Evolutionary conservation across 53 echinoderm and acorn worm genomes (phyloP), one percentile per base, ranked within the genome.

Genomic region (Astropecten irregularis): DNA sequence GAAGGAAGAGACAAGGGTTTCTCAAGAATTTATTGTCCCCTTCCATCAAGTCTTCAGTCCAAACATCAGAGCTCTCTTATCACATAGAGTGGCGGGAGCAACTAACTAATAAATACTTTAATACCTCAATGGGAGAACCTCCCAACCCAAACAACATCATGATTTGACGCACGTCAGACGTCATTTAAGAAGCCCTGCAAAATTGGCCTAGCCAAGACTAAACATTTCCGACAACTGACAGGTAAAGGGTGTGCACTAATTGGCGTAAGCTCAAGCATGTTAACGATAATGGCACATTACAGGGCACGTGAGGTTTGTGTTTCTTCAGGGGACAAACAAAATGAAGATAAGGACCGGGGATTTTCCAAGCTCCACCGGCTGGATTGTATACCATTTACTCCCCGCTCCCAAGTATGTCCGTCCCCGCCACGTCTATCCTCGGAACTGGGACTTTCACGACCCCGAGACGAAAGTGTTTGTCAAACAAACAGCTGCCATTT

Each of bases 161-260:
- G 23, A 50, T 20, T 35, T 68, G 54, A 82, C 63, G 64, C 56
- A 37, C 58, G 37, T 76, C 76, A 76, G 76, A 56, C 76, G 76
- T 76, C 76, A 57, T 39, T 57, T 58, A 76, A 42, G n/a, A 30
- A 48, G 48, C 79, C 62, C 79, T 20, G 26, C 60, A 46, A 79
- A 79, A 79, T 79, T 79, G 79, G 79, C 79, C 56, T 46, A 42
- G 38, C 31, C 79, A 79, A 79, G 79, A 79, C 79, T 79, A 79
- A 79, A 79, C 79, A 79, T 79, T 79, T 79, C 79, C 79, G 60
- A 61, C 29, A 62, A 79, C 28, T 62, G 61, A 79, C 79, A 62
- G 79, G 32, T 51, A 26, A 68, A 68, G 44, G 19, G 15, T 19
- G 6, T 20, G 31, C 58, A 79, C 79, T 79, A 79, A 79, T 79